Evolutionary conservation across 2,113 vertebrate species (phyloP).

Genomic region (Percina caprodes): DNA sequence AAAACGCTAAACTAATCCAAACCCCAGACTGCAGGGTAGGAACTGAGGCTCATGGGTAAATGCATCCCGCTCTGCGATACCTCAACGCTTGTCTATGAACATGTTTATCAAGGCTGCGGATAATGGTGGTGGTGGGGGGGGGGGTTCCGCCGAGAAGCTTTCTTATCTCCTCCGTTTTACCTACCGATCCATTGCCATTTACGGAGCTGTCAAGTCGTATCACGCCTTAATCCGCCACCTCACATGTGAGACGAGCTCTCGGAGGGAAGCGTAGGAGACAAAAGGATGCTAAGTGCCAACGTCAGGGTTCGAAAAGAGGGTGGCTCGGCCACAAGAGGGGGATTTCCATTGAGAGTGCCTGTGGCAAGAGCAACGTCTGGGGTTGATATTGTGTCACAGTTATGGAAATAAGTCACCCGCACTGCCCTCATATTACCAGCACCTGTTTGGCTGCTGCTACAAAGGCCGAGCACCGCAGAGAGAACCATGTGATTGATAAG

Average conservation of each 20-base stretch:
- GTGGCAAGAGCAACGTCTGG: slow-evolving; percentile 19
- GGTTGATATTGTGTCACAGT: slow-evolving; percentile 42
- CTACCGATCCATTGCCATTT: neutral
- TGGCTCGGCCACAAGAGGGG: slow-evolving; percentile 6
- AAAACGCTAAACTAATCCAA: slow-evolving; percentile 53
- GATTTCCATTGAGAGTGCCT: slow-evolving; percentile 30
- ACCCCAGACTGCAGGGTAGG: slow-evolving; percentile 25
- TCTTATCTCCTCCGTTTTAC: slow-evolving; percentile 20
- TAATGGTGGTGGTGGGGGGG: too few relatives aligned
- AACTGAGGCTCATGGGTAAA: slow-evolving; percentile 55
- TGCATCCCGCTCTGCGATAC: slow-evolving; percentile 12
- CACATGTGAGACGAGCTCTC: neutral
- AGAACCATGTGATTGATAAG: slow-evolving; percentile 17
- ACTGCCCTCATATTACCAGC: slow-evolving; percentile 41
- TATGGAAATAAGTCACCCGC: slow-evolving; percentile 41
- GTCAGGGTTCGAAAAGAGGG: slow-evolving; percentile 27
- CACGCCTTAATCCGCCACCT: slow-evolving; percentile 7
- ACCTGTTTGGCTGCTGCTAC: slow-evolving; percentile 1
- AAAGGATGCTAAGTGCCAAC: neutral
- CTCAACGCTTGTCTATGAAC: slow-evolving; percentile 41
- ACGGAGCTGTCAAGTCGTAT: slow-evolving; percentile 1
- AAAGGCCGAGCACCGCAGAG: neutral
- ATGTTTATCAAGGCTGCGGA: slow-evolving; percentile 19
- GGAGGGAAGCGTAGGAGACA: slow-evolving; percentile 6
- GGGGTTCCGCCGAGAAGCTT: neutral